Evolutionary conservation across 2,888 invertebrate genomes (phyloP).

Genomic region (Patella depressa): DNA sequence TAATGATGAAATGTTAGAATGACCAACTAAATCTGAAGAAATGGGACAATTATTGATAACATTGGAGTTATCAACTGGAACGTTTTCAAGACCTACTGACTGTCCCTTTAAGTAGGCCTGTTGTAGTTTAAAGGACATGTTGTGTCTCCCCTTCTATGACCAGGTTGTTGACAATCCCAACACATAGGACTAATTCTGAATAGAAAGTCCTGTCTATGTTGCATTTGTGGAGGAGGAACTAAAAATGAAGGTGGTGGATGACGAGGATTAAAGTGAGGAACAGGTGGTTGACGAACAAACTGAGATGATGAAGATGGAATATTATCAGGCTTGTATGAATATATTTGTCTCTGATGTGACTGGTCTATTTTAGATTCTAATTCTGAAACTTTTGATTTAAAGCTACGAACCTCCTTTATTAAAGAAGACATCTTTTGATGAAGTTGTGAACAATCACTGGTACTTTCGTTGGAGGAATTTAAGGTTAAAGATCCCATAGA

Average conservation of each 20-base stretch:
- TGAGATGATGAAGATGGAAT: too few species aligned
- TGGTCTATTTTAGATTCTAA: not conserved
- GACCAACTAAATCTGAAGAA: not conserved
- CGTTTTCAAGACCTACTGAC: not conserved
- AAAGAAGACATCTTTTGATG: not conserved
- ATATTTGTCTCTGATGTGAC: too few species aligned
- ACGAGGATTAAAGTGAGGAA: too few species aligned
- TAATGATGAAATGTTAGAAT: not conserved
- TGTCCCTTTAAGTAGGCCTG: conserved; percentile 6
- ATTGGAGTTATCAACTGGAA: not conserved
- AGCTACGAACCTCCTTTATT: not conserved
- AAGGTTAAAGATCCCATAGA: not conserved
- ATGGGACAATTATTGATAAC: not conserved
- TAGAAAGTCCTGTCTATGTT: too few species aligned
- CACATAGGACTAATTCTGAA: not conserved
- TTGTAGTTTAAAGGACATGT: not conserved
- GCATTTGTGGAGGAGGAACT: too few species aligned
- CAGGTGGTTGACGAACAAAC: too few species aligned
- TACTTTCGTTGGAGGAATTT: not conserved
- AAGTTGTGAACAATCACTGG: not conserved
- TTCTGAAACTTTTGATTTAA: not conserved
- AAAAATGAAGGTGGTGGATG: too few species aligned
- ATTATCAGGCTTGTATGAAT: too few species aligned
- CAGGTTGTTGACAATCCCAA: not conserved
- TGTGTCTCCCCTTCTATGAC: not conserved